phyloP scores from a whole-genome alignment of 2,113 vertebrate genomes.

The Origma solitaria region DNA sequence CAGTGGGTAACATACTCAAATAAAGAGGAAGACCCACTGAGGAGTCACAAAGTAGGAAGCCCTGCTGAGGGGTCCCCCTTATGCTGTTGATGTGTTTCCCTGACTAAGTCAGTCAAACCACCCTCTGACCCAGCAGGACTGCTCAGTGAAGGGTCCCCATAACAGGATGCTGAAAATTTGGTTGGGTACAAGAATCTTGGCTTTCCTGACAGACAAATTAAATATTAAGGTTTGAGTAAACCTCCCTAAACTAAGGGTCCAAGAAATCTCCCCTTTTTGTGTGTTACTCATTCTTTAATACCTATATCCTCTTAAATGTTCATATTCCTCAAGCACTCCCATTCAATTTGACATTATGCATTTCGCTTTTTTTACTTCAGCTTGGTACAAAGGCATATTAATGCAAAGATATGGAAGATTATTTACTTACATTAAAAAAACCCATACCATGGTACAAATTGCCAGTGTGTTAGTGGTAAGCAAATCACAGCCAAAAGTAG shows the following conservation, averaged over 20 bases:
- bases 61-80: too few relatives aligned
- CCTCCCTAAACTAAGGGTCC: background rate
- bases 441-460: background rate
- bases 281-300: background rate
- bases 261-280: background rate
- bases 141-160: too few relatives aligned
- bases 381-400: background rate
- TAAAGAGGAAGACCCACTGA: background rate
- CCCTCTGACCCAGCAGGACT: background rate
- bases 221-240: background rate
- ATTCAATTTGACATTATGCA: background rate
- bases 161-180: background rate
- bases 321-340: background rate
- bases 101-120: background rate
- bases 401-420: background rate
- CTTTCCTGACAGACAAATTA: background rate
- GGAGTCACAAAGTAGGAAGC: background rate
- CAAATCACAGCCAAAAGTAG: background rate
- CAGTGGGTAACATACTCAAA: background rate
- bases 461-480: background rate
- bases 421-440: background rate
- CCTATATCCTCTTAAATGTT: background rate
- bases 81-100: background rate
- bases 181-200: background rate
- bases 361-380: background rate